phyloP scores from a whole-genome alignment of 2,888 invertebrate genomes.

The Chironomus riparius region DNA sequence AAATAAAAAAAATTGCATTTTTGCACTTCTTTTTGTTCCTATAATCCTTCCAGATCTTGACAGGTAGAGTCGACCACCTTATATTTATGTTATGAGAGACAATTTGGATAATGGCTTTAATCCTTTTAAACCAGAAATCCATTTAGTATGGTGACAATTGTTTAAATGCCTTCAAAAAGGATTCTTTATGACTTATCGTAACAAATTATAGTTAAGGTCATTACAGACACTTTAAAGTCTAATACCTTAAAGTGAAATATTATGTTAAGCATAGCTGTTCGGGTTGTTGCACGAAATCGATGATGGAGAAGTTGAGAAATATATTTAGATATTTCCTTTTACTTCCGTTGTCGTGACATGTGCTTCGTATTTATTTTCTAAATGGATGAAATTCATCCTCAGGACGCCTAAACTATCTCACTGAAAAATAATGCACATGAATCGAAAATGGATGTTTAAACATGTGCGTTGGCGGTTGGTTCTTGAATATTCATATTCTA shows the following conservation, averaged over 20 bases:
- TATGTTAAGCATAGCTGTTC: too few species aligned
- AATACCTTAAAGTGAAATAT: neutral
- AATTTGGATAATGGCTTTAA: neutral
- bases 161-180: neutral
- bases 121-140: neutral
- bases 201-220: neutral
- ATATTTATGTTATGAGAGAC: neutral
- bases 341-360: too few species aligned
- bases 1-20: neutral
- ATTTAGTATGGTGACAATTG: neutral
- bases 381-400: too few species aligned
- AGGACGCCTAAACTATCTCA: neutral
- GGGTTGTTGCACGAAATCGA: too few species aligned
- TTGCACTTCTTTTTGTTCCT: neutral
- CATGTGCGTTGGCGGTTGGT: conserved; percentile 1
- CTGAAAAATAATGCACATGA: neutral
- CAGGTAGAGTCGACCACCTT: neutral
- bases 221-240: neutral
- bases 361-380: too few species aligned
- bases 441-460: neutral
- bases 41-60: too few species aligned
- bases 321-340: too few species aligned
- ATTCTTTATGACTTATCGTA: too few species aligned
- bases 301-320: too few species aligned
- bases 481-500: neutral